Evolutionary conservation across 2,797 vertebrate species (phyloP).

Genomic region (Phataginus tricuspis): DNA sequence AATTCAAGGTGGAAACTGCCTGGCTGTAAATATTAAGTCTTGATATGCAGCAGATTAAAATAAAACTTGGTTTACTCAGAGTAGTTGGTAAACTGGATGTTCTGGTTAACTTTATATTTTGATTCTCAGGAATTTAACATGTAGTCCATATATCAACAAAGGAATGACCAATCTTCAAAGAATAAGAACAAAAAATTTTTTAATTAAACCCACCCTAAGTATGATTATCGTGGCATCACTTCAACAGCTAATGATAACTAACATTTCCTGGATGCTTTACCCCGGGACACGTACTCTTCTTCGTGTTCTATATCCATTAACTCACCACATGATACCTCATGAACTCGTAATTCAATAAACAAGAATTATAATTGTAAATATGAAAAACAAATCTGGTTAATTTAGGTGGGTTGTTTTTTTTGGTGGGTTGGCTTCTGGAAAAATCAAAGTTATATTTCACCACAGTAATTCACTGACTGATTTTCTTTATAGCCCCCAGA

Average conservation of each 20-base stretch:
- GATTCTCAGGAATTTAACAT: not conserved
- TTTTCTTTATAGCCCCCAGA: slow-evolving; percentile 67
- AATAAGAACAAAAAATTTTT: not conserved
- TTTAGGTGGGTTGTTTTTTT: not conserved
- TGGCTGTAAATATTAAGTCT: slow-evolving; percentile 1
- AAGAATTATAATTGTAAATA: not conserved
- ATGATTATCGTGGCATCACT: not conserved
- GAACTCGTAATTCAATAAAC: not conserved
- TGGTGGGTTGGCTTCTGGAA: slow-evolving; percentile 10
- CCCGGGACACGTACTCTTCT: not conserved
- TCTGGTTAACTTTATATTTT: slow-evolving; percentile 19
- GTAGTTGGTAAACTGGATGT: not conserved
- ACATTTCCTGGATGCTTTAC: not conserved
- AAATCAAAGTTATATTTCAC: slow-evolving; percentile 61
- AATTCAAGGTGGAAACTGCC: not conserved
- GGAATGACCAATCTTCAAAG: slow-evolving; percentile 14
- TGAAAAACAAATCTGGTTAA: slow-evolving; percentile 53
- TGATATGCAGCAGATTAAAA: not conserved
- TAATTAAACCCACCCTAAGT: not conserved
- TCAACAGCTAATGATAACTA: not conserved
- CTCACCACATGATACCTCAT: not conserved
- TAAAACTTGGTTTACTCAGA: not conserved
- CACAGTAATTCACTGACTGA: slow-evolving; percentile 58
- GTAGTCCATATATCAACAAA: not conserved
- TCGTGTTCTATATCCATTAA: not conserved